These are phyloP conservation scores for Phalera bucephala DNA, from an alignment of 2,888 invertebrate genomes.

Conservation along the genomic window DNA sequence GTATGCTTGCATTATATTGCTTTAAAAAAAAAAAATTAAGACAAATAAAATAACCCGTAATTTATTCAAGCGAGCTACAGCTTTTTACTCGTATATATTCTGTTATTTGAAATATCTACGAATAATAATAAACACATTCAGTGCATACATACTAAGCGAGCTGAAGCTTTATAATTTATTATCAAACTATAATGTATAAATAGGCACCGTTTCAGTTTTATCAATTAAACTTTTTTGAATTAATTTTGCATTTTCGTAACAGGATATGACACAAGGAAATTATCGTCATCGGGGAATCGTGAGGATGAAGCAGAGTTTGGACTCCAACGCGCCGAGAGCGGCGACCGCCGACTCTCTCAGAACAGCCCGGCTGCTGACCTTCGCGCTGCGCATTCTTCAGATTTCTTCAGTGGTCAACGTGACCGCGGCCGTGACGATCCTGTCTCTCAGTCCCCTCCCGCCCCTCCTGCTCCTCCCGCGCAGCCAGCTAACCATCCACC, in stretches of 20 bases:
- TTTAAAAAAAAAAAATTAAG: conserved; percentile 9
- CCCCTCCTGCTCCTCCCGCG: conserved; percentile 38
- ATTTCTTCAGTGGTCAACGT: conserved; percentile 86
- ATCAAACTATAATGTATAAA: not conserved
- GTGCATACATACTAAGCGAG: conserved; percentile 8
- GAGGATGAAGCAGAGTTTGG: conserved; percentile 89
- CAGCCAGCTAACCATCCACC: conserved; percentile 48
- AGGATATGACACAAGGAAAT: conserved; percentile 86
- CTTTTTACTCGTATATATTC: not conserved
- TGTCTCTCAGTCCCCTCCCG: conserved; percentile 22
- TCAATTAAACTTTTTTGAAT: conserved; percentile 14
- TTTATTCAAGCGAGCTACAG: not conserved
- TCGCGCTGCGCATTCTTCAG: conserved; percentile 88
- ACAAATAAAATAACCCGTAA: too few species aligned
- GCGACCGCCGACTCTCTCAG: conserved; percentile 74
- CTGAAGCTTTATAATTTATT: conserved; percentile 13
- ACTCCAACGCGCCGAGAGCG: conserved; percentile 88
- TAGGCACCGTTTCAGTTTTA: not conserved
- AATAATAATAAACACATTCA: too few species aligned
- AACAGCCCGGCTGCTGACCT: conserved; percentile 79
- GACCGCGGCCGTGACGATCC: conserved; percentile 74
- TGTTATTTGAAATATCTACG: not conserved
- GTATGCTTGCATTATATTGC: conserved; percentile 38
- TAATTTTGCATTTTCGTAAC: conserved; percentile 20
- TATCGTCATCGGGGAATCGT: conserved; percentile 65